A percentile compares a stretch with the other conserved stretches of the same genome.
Evolutionary conservation across 2,888 invertebrate genomes (phyloP).

Genomic region (Rugalucina vietnamica): DNA sequence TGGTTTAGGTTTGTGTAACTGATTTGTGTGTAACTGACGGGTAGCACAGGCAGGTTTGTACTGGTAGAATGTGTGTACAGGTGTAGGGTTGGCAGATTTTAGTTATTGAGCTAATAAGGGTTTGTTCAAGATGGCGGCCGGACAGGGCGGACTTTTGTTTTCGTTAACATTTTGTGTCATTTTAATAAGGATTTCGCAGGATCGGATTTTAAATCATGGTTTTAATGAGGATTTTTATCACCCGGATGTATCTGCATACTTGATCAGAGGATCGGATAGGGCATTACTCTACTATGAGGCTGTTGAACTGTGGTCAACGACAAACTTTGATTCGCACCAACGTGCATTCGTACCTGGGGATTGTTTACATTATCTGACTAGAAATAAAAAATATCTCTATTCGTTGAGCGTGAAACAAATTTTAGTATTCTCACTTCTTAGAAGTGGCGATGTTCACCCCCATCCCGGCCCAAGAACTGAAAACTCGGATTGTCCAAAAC

Average conservation of each 20-base stretch:
- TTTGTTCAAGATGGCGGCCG: conserved; percentile 1
- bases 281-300: neutral
- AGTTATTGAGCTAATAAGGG: no score
- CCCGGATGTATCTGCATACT: neutral
- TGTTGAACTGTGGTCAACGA: neutral
- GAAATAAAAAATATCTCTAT: neutral
- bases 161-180: neutral
- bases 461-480: neutral
- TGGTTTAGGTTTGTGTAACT: no score
- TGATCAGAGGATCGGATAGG: neutral
- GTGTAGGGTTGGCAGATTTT: no score
- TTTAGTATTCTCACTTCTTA: neutral
- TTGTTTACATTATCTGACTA: neutral
- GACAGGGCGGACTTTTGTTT: neutral
- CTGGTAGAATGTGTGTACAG: no score
- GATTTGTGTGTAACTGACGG: no score
- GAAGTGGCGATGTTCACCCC: neutral
- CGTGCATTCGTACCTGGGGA: neutral
- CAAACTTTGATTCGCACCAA: neutral
- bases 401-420: neutral
- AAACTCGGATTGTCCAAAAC: no score
- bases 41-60: no score
- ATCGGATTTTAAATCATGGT: neutral
- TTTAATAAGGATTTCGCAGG: neutral
- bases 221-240: neutral